phyloP scores from a whole-genome alignment of 2,797 vertebrate species.

The Streptopelia turtur region DNA sequence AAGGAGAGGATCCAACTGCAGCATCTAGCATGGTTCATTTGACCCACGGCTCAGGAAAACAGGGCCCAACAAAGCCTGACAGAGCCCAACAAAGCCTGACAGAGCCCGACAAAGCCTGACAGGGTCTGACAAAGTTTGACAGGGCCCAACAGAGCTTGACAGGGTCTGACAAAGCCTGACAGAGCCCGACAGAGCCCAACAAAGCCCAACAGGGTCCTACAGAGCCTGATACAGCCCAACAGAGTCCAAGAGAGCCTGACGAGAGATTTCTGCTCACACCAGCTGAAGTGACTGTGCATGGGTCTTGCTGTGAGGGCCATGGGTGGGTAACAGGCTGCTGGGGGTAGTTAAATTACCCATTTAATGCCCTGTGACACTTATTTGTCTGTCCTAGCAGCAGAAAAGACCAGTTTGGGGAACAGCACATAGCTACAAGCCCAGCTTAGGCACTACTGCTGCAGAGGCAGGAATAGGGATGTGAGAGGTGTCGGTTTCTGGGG shows the following conservation, averaged over 20 bases:
- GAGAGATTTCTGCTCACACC: neutral
- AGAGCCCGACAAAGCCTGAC: too few relatives aligned
- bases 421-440: neutral
- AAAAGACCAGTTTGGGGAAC: neutral
- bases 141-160: too few relatives aligned
- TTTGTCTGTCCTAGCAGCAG: neutral
- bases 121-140: too few relatives aligned
- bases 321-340: neutral
- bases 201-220: too few relatives aligned
- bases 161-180: too few relatives aligned
- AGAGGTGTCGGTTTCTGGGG: neutral
- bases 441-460: neutral
- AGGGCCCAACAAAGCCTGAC: neutral
- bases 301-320: neutral
- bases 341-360: neutral
- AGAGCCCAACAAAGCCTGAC: too few relatives aligned
- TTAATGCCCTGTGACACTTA: neutral
- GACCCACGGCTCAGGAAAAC: neutral
- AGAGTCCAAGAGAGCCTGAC: too few relatives aligned
- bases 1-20: neutral
- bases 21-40: neutral
- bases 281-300: neutral
- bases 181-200: too few relatives aligned
- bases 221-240: too few relatives aligned
- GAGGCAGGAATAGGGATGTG: accelerated